phyloP scores from a whole-genome alignment of 2,888 invertebrate species.

The Mythimna lalbum region DNA sequence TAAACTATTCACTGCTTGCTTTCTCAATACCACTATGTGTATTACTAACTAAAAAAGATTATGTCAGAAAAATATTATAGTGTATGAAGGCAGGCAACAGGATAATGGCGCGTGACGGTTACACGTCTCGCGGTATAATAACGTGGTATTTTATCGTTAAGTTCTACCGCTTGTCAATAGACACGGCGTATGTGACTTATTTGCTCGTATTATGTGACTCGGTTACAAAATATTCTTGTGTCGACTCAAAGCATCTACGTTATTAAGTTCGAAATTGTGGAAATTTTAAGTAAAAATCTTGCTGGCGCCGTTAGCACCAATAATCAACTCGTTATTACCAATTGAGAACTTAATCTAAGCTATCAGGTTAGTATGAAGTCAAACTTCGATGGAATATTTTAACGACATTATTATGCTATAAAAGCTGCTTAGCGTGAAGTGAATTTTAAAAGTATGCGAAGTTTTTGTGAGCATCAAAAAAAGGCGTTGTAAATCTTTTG shows the following conservation, averaged over 20 bases:
- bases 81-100: constrained; percentile 25
- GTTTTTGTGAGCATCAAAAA: background rate
- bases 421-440: constrained; percentile 30
- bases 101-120: constrained; percentile 48
- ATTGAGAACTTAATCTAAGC: constrained; percentile 45
- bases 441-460: constrained; percentile 28
- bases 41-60: constrained; percentile 14
- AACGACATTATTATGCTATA: constrained; percentile 34
- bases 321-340: constrained; percentile 49
- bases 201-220: constrained; percentile 63
- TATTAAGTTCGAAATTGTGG: constrained; percentile 45
- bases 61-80: constrained; percentile 18
- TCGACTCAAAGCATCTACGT: constrained; percentile 32
- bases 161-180: constrained; percentile 65
- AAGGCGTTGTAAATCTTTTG: background rate
- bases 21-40: background rate
- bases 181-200: constrained; percentile 62
- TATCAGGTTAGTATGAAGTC: constrained; percentile 29
- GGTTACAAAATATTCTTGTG: constrained; percentile 57
- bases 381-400: constrained; percentile 42
- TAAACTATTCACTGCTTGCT: background rate
- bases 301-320: constrained; percentile 7
- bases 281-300: constrained; percentile 44
- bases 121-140: constrained; percentile 56
- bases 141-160: constrained; percentile 66